A percentile compares a stretch with the other conserved stretches of the same genome.
Evolutionary conservation across 1,140 invertebrate species (phyloP).

Genomic region (Latrodectus geometricus): DNA sequence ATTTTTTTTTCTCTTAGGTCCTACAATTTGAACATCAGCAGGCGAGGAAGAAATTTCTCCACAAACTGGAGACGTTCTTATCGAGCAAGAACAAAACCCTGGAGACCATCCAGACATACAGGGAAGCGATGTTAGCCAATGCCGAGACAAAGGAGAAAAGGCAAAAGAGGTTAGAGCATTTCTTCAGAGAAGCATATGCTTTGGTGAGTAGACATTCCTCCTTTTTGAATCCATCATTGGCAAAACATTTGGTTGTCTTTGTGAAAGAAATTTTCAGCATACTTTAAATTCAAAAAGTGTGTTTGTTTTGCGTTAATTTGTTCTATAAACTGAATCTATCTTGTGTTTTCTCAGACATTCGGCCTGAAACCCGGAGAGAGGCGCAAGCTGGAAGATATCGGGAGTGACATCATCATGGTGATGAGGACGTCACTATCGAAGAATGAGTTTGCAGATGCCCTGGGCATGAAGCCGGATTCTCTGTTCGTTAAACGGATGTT

Average conservation of each 20-base stretch:
- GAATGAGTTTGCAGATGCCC: conserved; percentile 94
- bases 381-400: conserved; percentile 77
- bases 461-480: conserved; percentile 96
- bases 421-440: conserved; percentile 94
- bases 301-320: no score
- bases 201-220: conserved; percentile 70
- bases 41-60: conserved; percentile 87
- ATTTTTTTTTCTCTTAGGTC: conserved; percentile 70
- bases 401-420: conserved; percentile 87
- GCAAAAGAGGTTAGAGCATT: conserved; percentile 94
- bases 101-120: conserved; percentile 75
- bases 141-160: conserved; percentile 96
- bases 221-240: not conserved
- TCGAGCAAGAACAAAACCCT: conserved; percentile 84
- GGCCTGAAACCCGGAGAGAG: conserved; percentile 79
- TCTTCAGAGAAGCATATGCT: conserved; percentile 98
- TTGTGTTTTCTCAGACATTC: conserved; percentile 76
- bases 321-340: not conserved
- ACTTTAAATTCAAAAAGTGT: no score
- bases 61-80: conserved; percentile 88
- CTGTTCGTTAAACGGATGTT: conserved; percentile 99
- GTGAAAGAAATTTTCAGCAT: not conserved
- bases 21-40: conserved; percentile 88
- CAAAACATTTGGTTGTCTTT: not conserved
- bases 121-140: conserved; percentile 90